Evolutionary conservation across 2,888 invertebrate genomes (phyloP), one percentile per base, ranked within the genome.

Genomic region (Marasmarcha lunaedactyla): DNA sequence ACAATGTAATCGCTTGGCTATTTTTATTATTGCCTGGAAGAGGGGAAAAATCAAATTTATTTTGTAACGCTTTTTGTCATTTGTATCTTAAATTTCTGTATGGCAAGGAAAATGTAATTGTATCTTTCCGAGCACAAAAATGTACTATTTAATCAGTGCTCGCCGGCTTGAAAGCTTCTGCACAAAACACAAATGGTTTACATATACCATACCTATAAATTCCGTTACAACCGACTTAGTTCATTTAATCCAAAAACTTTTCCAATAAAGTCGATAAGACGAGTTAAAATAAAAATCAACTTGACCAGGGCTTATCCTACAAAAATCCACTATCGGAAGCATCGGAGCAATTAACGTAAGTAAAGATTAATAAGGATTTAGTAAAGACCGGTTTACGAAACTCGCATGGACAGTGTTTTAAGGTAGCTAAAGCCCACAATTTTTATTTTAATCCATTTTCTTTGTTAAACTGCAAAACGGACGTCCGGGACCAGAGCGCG

Each of bases 401-500:
- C 15, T 36, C 3, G 25, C 11, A 15, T 7, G 30, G 30, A 30
- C 30, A 30, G 30, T 14, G 42, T 36, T 47, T 46, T 41, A 47
- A 49, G 44, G 47, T 49, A 45, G 13, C 33, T 14, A 6, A 30
- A 30, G 30, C 6, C n/a, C 11, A 11, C n/a, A 7, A 30, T 30
- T 30, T 47, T 30, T 30, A n/a, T 30, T 30, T 30, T 30, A 30
- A 30, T 30, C 30, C 30, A 30, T 30, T 30, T 30, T 30, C n/a
- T 30, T 30, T n/a, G 30, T 11, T 30, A 30, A 3, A 11, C 20
- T 63, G 70, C 2, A 9, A 9, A 30, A 9, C 30, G 30, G 30
- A 30, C 4, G 30, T 30, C 30, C 35, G 30, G n/a, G 6, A 3
- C 2, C 30, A n/a, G 3, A 61, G 66, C 67, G 58, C 66, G 70